Conservation (phyloP, 2,888 invertebrate species). For the Amphimallon solstitiale region DNA sequence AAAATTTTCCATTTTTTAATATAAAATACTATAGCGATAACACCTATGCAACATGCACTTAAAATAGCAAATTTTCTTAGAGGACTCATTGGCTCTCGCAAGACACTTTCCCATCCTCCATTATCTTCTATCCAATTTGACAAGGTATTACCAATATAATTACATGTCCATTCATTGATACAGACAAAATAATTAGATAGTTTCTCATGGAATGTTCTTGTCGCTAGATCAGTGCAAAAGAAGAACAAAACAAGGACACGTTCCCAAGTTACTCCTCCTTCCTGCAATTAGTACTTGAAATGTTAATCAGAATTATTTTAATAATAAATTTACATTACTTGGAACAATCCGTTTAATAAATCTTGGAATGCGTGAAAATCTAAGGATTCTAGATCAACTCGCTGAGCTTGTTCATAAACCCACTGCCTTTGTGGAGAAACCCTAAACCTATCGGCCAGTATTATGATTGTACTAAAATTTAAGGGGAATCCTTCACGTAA, state of each 20-base stretch:
- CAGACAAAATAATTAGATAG: constrained; percentile 65
- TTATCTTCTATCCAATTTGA: constrained; percentile 69
- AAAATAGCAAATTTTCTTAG: constrained; percentile 17
- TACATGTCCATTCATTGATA: constrained; percentile 69
- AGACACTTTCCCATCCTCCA: constrained; percentile 68
- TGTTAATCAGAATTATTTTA: constrained; percentile 1
- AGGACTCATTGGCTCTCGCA: constrained; percentile 6
- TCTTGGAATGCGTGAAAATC: constrained; percentile 69
- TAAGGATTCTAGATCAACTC: constrained; percentile 65
- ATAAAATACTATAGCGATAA: constrained; percentile 8
- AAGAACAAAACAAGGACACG: constrained; percentile 68
- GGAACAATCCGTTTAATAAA: constrained; percentile 68
- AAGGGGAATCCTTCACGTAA: background rate
- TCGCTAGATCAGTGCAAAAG: constrained; percentile 69
- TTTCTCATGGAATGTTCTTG: constrained; percentile 62
- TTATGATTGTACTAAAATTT: constrained; percentile 18
- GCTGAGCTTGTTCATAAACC: constrained; percentile 65
- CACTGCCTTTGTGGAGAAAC: constrained; percentile 65
- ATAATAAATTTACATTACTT: constrained; percentile 58
- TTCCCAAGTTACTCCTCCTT: constrained; percentile 68
- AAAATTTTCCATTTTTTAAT: background rate
- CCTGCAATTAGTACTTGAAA: constrained; percentile 56
- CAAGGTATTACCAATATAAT: constrained; percentile 67
- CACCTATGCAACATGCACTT: constrained; percentile 14
- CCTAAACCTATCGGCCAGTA: constrained; percentile 58